Evolutionary conservation across 2,113 vertebrate genomes (phyloP), one percentile per base, ranked within the genome.

Genomic region (Scortum barcoo): DNA sequence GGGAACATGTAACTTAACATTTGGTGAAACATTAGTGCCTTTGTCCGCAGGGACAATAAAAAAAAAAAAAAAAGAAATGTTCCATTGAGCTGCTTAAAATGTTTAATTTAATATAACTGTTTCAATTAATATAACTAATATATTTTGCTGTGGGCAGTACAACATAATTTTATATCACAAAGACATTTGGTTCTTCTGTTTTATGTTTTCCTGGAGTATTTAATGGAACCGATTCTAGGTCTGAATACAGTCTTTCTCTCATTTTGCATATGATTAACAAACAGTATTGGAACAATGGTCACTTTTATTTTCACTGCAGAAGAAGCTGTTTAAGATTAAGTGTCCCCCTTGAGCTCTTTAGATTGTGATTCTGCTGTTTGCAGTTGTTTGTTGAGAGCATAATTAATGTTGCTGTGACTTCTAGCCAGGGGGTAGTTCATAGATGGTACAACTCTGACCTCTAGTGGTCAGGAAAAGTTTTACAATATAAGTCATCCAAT

Each of bases 361-460:
- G 20, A 1, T 56, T 80, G 58, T 19, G 1, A 42, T 66, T 67
- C 40, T 54, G 22, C n/a, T 63, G 1, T 57, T 66, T 10, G 1
- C 33, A 7, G 12, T 74, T 53, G 26, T 48, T 72, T 51, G 24
- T 53, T 53, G 44, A 51, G n/a, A 42, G 13, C 7, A 1, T 24
- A n/a, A 58, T 76, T 67, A 70, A 69, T 65, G 50, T 62, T 0
- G 9, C 50, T 8, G 6, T 28, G 19, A 42, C 1, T 0, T 30
- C 4, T 12, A 11, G 1, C 1, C 4, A 17, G 13, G 20, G 1
- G 48, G 58, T 22, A 3, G 17, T 44, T 33, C 42, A 87, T 81
- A 69, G 1, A 71, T 66, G 44, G 28, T 82, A 4, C 62, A 91
- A 88, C 72, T 51, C 44, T 54, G 91, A 71, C 89, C 86, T 88